These are phyloP conservation scores for Argyresthia albistria DNA, from an alignment of 2,888 invertebrate species.

Conservation along the genomic window DNA sequence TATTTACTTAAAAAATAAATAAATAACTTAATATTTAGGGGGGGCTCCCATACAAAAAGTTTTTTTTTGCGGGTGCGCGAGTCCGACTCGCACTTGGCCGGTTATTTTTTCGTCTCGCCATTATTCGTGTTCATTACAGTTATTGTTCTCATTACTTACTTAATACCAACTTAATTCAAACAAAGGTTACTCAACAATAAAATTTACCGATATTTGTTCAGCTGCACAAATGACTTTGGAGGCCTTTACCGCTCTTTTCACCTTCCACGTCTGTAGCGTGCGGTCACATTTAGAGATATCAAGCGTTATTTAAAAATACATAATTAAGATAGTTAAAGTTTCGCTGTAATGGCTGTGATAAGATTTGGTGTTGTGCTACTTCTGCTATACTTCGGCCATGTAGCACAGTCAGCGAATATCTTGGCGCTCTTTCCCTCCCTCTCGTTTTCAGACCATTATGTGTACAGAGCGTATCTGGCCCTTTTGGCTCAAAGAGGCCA, in stretches of 20 bases:
- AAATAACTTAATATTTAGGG: no score
- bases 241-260: conserved; percentile 16
- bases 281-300: conserved; percentile 14
- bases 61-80: no score
- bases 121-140: background rate
- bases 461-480: conserved; percentile 49
- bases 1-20: no score
- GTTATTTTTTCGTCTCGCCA: background rate
- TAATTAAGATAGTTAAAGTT: background rate
- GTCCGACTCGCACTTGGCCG: no score
- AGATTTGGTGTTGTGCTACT: conserved; percentile 22
- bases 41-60: no score
- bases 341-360: conserved; percentile 22
- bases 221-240: conserved; percentile 16
- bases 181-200: conserved; percentile 11
- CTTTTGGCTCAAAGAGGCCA: conserved; percentile 43
- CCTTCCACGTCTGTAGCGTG: conserved; percentile 13
- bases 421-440: conserved; percentile 53
- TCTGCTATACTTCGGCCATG: conserved; percentile 19
- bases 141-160: background rate
- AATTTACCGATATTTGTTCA: conserved; percentile 26
- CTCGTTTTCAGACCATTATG: conserved; percentile 51
- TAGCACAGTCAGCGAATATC: conserved; percentile 34
- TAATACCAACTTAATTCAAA: background rate
- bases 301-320: background rate